Evolutionary conservation across 2,888 invertebrate genomes (phyloP).

Genomic region (Luperina nickerlii): DNA sequence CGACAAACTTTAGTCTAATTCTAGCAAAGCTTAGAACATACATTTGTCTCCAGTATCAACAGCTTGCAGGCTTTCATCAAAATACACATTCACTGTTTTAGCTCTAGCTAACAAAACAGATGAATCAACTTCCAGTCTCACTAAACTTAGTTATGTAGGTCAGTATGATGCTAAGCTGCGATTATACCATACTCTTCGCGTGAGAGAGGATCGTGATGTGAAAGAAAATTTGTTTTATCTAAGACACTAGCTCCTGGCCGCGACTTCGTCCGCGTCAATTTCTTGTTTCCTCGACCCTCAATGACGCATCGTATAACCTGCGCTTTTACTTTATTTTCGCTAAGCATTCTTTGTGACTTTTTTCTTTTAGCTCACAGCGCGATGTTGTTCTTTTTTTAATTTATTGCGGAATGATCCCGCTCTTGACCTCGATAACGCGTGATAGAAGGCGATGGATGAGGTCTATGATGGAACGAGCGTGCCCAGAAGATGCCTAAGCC

Average conservation of each 20-base stretch:
- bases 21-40: background rate
- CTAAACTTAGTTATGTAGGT: conserved; percentile 22
- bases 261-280: background rate
- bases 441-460: too few relatives aligned
- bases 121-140: conserved; percentile 16
- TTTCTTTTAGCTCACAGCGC: too few relatives aligned
- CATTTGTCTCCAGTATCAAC: background rate
- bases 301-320: background rate
- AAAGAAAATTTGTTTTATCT: background rate
- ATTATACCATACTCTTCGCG: conserved; percentile 27
- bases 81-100: background rate
- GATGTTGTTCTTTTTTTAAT: too few relatives aligned
- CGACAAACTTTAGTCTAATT: conserved; percentile 7
- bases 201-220: conserved; percentile 20
- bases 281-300: background rate
- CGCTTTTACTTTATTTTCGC: background rate
- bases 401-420: too few relatives aligned
- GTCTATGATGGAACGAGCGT: too few relatives aligned
- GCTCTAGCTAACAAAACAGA: conserved; percentile 5
- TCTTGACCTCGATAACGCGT: too few relatives aligned
- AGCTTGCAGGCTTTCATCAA: conserved; percentile 27
- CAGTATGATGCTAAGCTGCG: conserved; percentile 1
- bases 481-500: too few relatives aligned
- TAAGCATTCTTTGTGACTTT: too few relatives aligned
- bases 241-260: background rate